Conservation (phyloP, 2,797 vertebrate species). For the Eospalax fontanierii region DNA sequence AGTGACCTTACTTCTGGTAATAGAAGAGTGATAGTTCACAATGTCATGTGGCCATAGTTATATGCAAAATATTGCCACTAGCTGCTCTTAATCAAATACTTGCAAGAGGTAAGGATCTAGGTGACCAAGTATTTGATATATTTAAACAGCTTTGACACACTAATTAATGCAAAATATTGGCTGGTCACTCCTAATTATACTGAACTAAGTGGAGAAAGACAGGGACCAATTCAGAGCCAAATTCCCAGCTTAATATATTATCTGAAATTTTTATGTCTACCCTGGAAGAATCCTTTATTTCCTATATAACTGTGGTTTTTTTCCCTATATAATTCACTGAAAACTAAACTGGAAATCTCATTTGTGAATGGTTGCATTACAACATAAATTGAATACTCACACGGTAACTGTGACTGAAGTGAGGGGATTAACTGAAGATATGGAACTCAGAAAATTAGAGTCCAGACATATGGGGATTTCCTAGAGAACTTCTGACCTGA, state of each 20-base stretch:
- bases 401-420: background rate
- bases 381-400: background rate
- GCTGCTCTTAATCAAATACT: conserved; percentile 35
- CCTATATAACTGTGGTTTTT: background rate
- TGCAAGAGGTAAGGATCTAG: background rate
- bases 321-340: too few relatives aligned
- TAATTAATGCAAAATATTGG: conserved; percentile 11
- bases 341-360: background rate
- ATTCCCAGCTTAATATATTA: background rate
- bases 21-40: background rate
- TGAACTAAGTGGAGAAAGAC: background rate
- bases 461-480: background rate
- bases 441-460: background rate
- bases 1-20: background rate
- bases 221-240: background rate
- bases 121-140: background rate
- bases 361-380: background rate
- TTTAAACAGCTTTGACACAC: conserved; percentile 13
- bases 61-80: background rate
- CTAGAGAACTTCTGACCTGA: background rate
- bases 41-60: background rate
- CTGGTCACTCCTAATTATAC: background rate
- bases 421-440: background rate
- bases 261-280: background rate
- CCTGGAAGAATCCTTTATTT: background rate